Evolutionary conservation across 2,888 invertebrate genomes (phyloP), one percentile per base, ranked within the genome.

Genomic region (Clunio marinus): DNA sequence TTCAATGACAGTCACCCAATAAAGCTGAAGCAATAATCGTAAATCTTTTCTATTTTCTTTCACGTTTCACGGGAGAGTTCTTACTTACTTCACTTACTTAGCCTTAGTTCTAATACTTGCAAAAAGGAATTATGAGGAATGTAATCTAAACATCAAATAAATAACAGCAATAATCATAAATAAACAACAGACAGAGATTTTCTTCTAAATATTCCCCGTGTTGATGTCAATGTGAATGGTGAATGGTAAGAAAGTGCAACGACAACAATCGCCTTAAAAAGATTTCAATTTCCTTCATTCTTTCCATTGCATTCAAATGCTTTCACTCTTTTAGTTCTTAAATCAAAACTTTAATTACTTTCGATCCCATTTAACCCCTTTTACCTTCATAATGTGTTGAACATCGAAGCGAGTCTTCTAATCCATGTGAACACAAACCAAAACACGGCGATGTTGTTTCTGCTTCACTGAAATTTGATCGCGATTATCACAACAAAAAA

Each of bases 121-220:
- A 5, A 10, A 41, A 51, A 17, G 27, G 25, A 63, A 63, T 63
- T 63, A 63, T 63, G 63, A 63, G 28, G 63, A 63, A 58, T 46
- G 63, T 63, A 63, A 63, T 63, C 63, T 27, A 63, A 63, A 63
- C 63, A 63, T 63, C 46, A 63, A 63, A 63, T 63, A 63, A 63
- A 63, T 63, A 63, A 63, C 46, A 63, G 63, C 63, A 63, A 63
- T 63, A 63, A 63, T 63, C 63, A 46, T 63, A 63, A 63, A 63
- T 63, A 63, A 63, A 63, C 46, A 24, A 15, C n/a, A n/a, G n/a
- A n/a, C n/a, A 17, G 17, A 51, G 51, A n/a, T 2, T 20, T 51
- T 51, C 17, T 15, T 41, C 32, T 32, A n/a, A n/a, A n/a, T n/a
- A 5, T 45, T 45, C 51, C 51, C 51, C 51, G 51, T 17, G 51